Conservation (phyloP, 2,113 vertebrate species). For the Mormyrus iriodes region DNA sequence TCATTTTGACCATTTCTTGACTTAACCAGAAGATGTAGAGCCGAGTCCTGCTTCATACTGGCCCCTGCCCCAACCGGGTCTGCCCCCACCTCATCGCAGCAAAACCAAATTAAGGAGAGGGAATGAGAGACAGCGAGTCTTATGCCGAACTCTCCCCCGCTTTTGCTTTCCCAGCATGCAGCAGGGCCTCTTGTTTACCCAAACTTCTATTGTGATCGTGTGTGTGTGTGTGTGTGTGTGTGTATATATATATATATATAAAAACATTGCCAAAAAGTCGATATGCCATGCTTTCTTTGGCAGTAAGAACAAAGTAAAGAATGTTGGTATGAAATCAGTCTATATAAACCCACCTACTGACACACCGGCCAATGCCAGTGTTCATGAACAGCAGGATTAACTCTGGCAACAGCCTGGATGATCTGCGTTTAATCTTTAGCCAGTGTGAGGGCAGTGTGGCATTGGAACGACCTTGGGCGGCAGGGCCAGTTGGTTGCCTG, state of each 20-base stretch:
- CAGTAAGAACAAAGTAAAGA: not conserved
- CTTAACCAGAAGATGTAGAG: not conserved
- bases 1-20: not conserved
- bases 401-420: not conserved
- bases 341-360: not conserved
- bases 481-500: conserved; percentile 14
- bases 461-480: conserved; percentile 26
- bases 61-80: not conserved
- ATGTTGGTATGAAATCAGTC: not conserved
- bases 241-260: too few relatives aligned
- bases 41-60: not conserved
- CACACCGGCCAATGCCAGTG: not conserved
- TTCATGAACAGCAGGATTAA: not conserved
- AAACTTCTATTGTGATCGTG: not conserved
- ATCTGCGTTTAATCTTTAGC: conserved; percentile 17
- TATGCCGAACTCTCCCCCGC: not conserved
- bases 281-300: not conserved
- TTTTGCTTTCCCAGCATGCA: conserved; percentile 20
- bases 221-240: too few relatives aligned
- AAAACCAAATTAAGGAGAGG: not conserved
- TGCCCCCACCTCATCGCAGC: not conserved
- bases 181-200: not conserved
- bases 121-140: not conserved
- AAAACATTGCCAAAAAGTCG: not conserved
- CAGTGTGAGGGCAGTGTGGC: conserved; percentile 5